Conservation (phyloP, 1,140 invertebrate genomes). For the Drosophila lacertosa region DNA sequence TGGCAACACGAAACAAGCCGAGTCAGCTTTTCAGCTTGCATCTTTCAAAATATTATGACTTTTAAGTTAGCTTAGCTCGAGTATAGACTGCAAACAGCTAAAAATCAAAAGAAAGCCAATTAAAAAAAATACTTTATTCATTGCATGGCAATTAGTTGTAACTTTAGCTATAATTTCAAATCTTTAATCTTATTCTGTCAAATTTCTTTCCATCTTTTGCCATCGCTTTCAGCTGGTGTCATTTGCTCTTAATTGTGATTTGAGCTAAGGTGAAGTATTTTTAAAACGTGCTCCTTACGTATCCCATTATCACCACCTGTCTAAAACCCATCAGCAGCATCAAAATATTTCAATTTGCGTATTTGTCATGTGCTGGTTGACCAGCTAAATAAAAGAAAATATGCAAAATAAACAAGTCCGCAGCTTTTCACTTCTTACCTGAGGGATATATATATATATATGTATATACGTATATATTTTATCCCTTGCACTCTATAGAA, state of each 20-base stretch:
- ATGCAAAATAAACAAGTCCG: neutral
- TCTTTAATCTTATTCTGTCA: too few species aligned
- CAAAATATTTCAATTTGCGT: slow-evolving; percentile 23
- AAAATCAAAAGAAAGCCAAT: too few species aligned
- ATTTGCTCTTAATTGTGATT: neutral
- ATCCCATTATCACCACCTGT: neutral
- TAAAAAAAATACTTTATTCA: too few species aligned
- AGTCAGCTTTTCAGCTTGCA: neutral
- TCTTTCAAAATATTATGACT: too few species aligned
- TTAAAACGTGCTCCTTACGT: slow-evolving; percentile 2
- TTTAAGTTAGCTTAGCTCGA: too few species aligned
- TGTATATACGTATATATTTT: neutral
- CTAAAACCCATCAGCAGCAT: slow-evolving; percentile 19
- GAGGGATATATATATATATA: neutral
- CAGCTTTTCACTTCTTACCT: too few species aligned
- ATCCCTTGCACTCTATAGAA: slow-evolving; percentile 25
- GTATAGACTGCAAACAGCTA: too few species aligned
- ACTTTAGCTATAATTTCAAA: too few species aligned
- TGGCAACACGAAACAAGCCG: neutral
- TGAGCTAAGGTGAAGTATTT: neutral
- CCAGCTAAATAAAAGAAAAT: slow-evolving; percentile 11
- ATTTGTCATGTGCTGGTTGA: slow-evolving; percentile 17
- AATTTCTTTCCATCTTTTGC: too few species aligned
- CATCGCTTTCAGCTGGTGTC: too few species aligned
- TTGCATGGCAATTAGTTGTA: too few species aligned